These are phyloP conservation scores for Lacerta bilineata DNA, from an alignment of 2,797 vertebrate species.

Conservation along the genomic window DNA sequence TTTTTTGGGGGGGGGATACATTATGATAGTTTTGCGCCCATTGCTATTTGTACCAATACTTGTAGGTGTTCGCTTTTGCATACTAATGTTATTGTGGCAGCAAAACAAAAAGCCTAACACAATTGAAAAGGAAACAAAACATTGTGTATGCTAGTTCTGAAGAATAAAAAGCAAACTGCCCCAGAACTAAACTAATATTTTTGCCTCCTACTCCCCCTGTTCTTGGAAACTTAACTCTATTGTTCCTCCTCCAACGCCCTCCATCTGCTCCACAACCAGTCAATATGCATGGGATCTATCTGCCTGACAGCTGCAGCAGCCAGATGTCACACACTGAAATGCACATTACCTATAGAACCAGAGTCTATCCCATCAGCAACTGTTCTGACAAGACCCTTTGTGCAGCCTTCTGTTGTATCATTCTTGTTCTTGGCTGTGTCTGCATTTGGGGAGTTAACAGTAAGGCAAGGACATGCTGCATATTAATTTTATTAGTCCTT, in stretches of 20 bases:
- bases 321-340: background rate
- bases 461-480: background rate
- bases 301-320: conserved; percentile 31
- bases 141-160: background rate
- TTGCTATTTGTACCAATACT: background rate
- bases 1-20: background rate
- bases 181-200: background rate
- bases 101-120: conserved; percentile 9
- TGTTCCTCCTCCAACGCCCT: background rate
- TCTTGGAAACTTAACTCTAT: rapidly evolving
- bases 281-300: background rate
- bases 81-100: conserved; percentile 8
- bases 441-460: rapidly evolving
- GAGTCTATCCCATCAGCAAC: background rate
- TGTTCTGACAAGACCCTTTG: conserved; percentile 10
- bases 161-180: conserved; percentile 4
- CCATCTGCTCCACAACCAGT: conserved; percentile 21
- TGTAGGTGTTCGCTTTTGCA: background rate
- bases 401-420: rapidly evolving
- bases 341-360: rapidly evolving
- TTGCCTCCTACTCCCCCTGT: background rate
- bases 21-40: conserved; percentile 1
- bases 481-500: background rate
- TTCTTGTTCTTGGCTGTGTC: background rate
- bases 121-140: background rate